phyloP scores from a whole-genome alignment of 2,797 vertebrate species.

The Craterocephalus amniculus region DNA sequence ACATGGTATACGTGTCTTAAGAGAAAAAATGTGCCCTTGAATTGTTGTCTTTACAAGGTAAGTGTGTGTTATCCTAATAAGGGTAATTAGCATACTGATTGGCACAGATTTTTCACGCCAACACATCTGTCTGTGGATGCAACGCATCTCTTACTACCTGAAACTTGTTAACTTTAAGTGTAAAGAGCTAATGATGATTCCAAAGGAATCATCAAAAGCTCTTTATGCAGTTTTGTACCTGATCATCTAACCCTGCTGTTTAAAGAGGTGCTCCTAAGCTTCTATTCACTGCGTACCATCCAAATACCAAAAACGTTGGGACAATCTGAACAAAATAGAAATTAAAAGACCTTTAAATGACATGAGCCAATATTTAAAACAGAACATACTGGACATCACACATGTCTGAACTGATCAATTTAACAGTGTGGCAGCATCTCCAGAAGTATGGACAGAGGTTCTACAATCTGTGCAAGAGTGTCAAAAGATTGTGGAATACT shows the following conservation, averaged over 20 bases:
- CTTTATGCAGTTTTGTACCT: neutral
- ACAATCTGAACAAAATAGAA: too few relatives aligned
- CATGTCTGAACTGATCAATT: too few relatives aligned
- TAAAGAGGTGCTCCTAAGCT: neutral
- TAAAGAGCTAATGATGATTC: neutral
- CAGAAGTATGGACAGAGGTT: too few relatives aligned
- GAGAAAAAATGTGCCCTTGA: neutral
- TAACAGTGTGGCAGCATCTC: too few relatives aligned
- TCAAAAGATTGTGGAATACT: too few relatives aligned
- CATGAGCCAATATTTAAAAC: too few relatives aligned
- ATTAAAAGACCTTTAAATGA: too few relatives aligned
- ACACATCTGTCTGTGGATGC: conserved; percentile 4
- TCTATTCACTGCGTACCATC: too few relatives aligned
- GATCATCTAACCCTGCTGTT: neutral
- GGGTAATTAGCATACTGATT: conserved; percentile 10
- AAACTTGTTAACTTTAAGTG: conserved; percentile 4
- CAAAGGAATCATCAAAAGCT: neutral
- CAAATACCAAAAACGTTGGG: too few relatives aligned
- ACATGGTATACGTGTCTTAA: neutral
- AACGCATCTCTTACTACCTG: neutral
- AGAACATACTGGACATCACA: too few relatives aligned
- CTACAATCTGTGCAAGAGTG: too few relatives aligned
- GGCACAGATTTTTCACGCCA: neutral
- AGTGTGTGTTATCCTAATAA: neutral
- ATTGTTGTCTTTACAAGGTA: neutral